phyloP scores from a whole-genome alignment of 2,888 invertebrate genomes.

The Scotopteryx bipunctaria region DNA sequence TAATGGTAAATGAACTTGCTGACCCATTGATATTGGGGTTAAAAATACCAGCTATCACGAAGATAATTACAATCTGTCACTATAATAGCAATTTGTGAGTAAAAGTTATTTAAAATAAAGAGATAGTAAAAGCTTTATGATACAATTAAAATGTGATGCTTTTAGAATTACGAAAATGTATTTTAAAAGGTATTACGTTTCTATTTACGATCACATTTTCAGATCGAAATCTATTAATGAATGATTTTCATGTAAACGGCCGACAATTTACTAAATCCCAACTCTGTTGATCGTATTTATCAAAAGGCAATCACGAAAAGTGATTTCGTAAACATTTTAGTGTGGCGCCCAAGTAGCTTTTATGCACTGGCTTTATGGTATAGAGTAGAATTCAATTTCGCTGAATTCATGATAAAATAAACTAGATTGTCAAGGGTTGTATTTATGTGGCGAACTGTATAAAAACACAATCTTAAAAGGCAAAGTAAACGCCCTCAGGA shows the following conservation, averaged over 20 bases:
- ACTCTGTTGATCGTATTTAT: constrained; percentile 25
- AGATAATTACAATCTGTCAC: no score
- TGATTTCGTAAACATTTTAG: constrained; percentile 55
- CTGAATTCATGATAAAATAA: constrained; percentile 58
- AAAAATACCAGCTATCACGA: background rate
- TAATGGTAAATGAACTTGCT: constrained; percentile 43
- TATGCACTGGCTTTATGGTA: constrained; percentile 51
- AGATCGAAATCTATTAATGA: constrained; percentile 5
- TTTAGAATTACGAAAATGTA: background rate
- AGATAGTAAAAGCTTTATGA: no score
- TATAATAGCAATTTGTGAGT: no score
- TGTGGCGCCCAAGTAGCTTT: constrained; percentile 47
- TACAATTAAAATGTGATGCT: no score
- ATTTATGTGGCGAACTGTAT: constrained; percentile 55
- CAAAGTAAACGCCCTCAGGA: constrained; percentile 50
- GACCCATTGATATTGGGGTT: constrained; percentile 30
- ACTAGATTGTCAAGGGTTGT: constrained; percentile 56
- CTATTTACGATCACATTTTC: background rate
- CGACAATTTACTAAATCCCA: constrained; percentile 16
- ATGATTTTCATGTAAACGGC: constrained; percentile 10
- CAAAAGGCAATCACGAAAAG: constrained; percentile 38
- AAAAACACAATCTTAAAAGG: constrained; percentile 57
- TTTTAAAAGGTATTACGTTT: background rate
- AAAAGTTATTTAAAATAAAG: no score
- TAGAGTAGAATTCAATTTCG: constrained; percentile 56